Base-by-base conservation (phyloP, 2,888 invertebrate genomes). In the Caenorhabditis wallacei region DNA sequence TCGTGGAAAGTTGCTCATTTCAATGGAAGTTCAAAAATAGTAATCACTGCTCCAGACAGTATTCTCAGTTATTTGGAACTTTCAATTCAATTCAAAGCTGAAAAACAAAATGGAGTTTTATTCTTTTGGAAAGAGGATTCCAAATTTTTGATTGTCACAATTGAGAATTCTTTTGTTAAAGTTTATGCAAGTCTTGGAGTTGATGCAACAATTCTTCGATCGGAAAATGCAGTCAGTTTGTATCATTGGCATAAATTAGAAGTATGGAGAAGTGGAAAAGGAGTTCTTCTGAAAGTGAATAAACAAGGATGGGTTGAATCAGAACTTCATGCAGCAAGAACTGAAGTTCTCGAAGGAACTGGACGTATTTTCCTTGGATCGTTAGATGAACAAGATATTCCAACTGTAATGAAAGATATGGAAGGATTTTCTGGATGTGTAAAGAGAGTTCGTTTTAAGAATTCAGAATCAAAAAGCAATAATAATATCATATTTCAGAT, bases 231-330 rank as follows among this genome's bases (percentile, higher is more conserved):
- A 10, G 80, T 88, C 24, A 74, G 82, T 22, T 54, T 88, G 57
- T 75, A 87, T 57, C 69, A 75, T 16, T 88, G 88, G 88, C 88
- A 88, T 71, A 87, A 83, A 48, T 26, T 86, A n/a, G 87, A 88
- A 72, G 79, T 86, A 30, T 88, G 87, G 85, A 68, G 88, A 72
- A 85, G 81, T 53, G 88, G 88, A 5, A 72, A 76, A 20, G 87
- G 87, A 40, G 71, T 88, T 2, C 80, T 88, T 10, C 70, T 88
- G 61, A 88, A 85, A 59, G 69, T 86, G 16, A 85, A 85, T 59
- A 79, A 81, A 37, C 86, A 86, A 57, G 57, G 75, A 20, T 87
- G 87, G 87, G 80, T 85, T 16, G 87, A 87, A 56, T 75, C 80
- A 13, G 84, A 85, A 37, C 46, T 82, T 48, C 66, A 74, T 54